These are phyloP conservation scores for Phania funesta DNA, from an alignment of 2,888 invertebrate species.

Conservation along the genomic window DNA sequence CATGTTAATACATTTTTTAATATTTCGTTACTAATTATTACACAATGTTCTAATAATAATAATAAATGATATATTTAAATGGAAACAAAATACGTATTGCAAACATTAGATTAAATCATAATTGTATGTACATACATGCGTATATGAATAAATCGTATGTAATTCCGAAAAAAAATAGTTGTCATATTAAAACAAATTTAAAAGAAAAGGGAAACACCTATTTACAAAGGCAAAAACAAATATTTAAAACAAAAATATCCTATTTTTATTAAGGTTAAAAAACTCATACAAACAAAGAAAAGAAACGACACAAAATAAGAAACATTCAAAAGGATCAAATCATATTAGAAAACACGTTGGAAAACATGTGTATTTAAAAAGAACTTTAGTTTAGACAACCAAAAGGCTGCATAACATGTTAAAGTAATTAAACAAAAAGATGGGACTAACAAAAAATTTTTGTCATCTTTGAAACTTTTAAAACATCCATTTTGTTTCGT, in stretches of 20 bases:
- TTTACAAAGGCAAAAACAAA: conserved; percentile 68
- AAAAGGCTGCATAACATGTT: conserved; percentile 53
- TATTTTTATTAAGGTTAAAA: conserved; percentile 34
- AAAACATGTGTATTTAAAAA: conserved; percentile 20
- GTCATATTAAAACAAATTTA: conserved; percentile 66
- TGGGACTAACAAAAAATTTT: conserved; percentile 51
- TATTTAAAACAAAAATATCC: conserved; percentile 41
- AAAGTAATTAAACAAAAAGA: conserved; percentile 39
- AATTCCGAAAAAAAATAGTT: neutral
- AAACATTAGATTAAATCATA: conserved; percentile 33
- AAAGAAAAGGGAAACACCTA: conserved; percentile 61
- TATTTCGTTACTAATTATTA: conserved; percentile 45
- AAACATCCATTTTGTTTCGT: conserved; percentile 65
- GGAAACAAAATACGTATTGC: neutral
- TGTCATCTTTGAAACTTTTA: conserved; percentile 49
- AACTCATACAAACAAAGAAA: conserved; percentile 21
- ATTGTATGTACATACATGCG: too few species aligned
- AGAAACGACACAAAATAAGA: conserved; percentile 23
- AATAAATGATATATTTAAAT: neutral
- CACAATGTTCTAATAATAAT: conserved; percentile 31
- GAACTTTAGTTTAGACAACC: conserved; percentile 40
- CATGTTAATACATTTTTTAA: too few species aligned
- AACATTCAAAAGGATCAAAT: conserved; percentile 42
- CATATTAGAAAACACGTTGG: conserved; percentile 38
- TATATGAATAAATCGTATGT: conserved; percentile 8